Evolutionary conservation across 2,888 invertebrate species (phyloP).

Genomic region (Drosophila meridiana): DNA sequence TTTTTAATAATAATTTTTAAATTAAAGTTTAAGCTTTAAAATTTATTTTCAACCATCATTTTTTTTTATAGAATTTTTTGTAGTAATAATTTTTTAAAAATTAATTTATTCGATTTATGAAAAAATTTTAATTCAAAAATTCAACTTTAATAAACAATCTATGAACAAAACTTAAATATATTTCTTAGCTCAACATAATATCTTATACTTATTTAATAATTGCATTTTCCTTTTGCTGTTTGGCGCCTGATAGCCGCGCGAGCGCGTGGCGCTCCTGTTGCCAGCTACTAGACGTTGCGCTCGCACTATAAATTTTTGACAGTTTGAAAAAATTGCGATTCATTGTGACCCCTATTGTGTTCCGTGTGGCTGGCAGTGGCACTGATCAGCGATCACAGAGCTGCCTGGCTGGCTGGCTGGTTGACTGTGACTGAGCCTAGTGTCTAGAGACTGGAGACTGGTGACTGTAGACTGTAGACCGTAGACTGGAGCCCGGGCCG

Average conservation of each 20-base stretch:
- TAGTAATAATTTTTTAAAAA: too few species aligned
- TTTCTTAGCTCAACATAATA: not conserved
- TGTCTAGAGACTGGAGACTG: conserved; percentile 5
- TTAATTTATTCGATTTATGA: too few species aligned
- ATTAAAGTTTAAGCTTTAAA: too few species aligned
- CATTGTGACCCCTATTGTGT: conserved; percentile 84
- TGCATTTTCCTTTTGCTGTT: not conserved
- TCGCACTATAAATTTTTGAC: conserved; percentile 82
- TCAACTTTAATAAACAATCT: too few species aligned
- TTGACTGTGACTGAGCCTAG: conserved; percentile 10
- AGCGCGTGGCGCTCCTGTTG: conserved; percentile 55
- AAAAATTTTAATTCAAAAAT: too few species aligned
- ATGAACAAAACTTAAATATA: too few species aligned
- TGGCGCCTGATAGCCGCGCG: conserved; percentile 9
- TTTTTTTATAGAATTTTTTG: too few species aligned
- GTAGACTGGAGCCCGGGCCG: conserved; percentile 4
- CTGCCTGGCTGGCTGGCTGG: conserved; percentile 28
- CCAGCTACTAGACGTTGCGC: conserved; percentile 42
- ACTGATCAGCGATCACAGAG: conserved; percentile 75
- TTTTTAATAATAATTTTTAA: too few species aligned
- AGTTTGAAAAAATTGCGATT: conserved; percentile 83
- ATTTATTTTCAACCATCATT: too few species aligned
- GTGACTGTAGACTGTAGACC: not conserved
- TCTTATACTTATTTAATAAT: too few species aligned
- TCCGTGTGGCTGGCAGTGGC: conserved; percentile 48